Percentiles rank a stretch among this genome's conserved stretches.
Conservation (phyloP, 2,888 invertebrate genomes). For the Alloplasta piceator region DNA sequence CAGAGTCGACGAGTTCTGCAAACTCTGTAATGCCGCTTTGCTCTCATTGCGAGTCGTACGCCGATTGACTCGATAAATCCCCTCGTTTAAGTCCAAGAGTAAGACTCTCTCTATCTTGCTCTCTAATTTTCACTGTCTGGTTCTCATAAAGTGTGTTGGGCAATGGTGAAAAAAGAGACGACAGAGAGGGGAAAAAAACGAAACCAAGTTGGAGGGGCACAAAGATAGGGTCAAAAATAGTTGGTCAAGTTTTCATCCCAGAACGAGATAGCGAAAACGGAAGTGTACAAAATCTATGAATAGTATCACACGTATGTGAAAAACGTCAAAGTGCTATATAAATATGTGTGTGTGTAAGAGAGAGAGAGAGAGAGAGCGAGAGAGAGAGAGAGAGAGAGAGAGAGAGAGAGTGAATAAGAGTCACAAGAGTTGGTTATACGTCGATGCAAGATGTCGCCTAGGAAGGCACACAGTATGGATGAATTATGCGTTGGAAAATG, state of each 20-base stretch:
- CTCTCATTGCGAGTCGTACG: conserved; percentile 2
- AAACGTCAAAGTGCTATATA: neutral
- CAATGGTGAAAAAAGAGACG: neutral
- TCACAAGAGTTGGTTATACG: conserved; percentile 26
- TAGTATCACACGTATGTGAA: conserved; percentile 49
- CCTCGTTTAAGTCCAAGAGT: conserved; percentile 47
- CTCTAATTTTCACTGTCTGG: conserved; percentile 21
- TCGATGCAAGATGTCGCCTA: conserved; percentile 40
- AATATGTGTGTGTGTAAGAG: conserved; percentile 5
- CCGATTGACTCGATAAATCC: conserved; percentile 61
- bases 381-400: conserved; percentile 3
- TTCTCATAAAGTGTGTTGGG: conserved; percentile 45
- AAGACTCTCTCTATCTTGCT: conserved; percentile 10
- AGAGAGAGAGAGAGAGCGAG: neutral
- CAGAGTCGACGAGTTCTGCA: conserved; percentile 51
- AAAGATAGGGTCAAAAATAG: conserved; percentile 71
- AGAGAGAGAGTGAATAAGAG: neutral
- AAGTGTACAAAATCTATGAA: conserved; percentile 63
- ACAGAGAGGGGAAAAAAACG: neutral
- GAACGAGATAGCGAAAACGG: conserved; percentile 56
- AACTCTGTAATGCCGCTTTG: conserved; percentile 12
- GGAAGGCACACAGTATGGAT: conserved; percentile 46
- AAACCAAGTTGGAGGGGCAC: conserved; percentile 32
- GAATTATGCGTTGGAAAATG: conserved; percentile 43
- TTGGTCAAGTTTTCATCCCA: conserved; percentile 68